Base-by-base conservation (phyloP, 2,888 invertebrate species). In the Petrolisthes cinctipes region DNA sequence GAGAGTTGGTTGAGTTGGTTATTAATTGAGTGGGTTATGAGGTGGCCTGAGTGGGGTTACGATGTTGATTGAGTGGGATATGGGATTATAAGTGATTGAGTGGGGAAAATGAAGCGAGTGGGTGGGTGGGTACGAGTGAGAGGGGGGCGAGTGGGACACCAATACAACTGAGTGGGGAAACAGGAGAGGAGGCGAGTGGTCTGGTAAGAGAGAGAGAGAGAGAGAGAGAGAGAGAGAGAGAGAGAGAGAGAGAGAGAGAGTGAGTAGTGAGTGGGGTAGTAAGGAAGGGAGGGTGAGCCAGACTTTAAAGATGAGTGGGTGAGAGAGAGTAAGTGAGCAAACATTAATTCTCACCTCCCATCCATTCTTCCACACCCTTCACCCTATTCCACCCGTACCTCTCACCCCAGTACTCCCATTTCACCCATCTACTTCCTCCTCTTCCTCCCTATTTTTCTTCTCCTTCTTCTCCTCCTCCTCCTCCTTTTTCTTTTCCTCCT, bases 171-270 rank as follows among this genome's bases (percentile, higher is more conserved):
- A 76, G 23, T 51, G 76, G 20, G 73, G 20, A n/a, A 73, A n/a
- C 5, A n/a, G 20, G 73, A 76, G 51, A 51, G 76, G 51, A 51
- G n/a, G 53, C 51, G 37, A 23, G 61, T 17, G 37, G 11, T 7
- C 7, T 20, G 61, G 7, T 20, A 53, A 23, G 20, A 23, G 11
- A 73, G 20, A n/a, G 73, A 73, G 73, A 73, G n/a, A n/a, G 73
- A n/a, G n/a, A n/a, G 11, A 17, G 73, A 73, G 20, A n/a, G 11
- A n/a, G 73, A n/a, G 51, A 76, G 37, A 51, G 51, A 37, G 66
- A 23, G 68, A 82, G 66, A 83, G 75, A 37, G 57, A 56, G n/a
- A n/a, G 80, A 56, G 80, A 54, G 56, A 56, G 54, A 9, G 61
- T 9, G 11, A n/a, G 17, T 14, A 9, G 4, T n/a, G 53, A 5